Evolutionary conservation across 35 echinoderm and acorn worm genomes (phyloP).

Genomic region (Antedon bifida): DNA sequence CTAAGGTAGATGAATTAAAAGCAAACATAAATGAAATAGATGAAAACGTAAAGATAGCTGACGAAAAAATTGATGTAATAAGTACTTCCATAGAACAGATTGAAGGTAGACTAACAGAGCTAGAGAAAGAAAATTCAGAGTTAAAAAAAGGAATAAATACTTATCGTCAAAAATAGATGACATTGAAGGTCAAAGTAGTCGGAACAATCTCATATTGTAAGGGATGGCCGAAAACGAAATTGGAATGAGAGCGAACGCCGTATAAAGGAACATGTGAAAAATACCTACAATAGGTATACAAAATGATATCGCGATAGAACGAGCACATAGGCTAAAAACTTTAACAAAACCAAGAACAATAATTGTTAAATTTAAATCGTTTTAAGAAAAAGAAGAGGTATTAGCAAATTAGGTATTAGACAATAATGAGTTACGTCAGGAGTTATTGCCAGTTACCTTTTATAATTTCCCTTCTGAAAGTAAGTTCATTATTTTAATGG

Average conservation of each 20-base stretch:
- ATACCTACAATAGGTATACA: neutral
- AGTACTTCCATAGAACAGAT: neutral
- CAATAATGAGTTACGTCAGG: no score
- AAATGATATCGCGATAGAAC: neutral
- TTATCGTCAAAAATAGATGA: neutral
- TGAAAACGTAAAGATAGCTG: neutral
- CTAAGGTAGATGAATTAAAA: neutral
- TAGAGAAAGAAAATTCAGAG: neutral
- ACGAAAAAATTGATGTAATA: neutral
- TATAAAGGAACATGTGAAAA: neutral
- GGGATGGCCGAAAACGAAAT: neutral
- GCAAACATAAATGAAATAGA: neutral
- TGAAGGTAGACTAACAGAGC: neutral
- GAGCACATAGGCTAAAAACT: neutral
- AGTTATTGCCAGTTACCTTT: no score
- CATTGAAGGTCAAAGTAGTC: neutral
- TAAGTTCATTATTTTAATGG: no score
- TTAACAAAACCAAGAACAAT: neutral
- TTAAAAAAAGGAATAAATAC: neutral
- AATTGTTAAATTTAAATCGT: neutral
- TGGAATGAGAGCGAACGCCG: neutral
- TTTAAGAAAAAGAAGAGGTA: neutral
- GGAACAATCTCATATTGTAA: neutral
- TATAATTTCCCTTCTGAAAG: no score
- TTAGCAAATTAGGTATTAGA: no score